phyloP scores from a whole-genome alignment of 2,888 invertebrate species.

The Aromia moschata region DNA sequence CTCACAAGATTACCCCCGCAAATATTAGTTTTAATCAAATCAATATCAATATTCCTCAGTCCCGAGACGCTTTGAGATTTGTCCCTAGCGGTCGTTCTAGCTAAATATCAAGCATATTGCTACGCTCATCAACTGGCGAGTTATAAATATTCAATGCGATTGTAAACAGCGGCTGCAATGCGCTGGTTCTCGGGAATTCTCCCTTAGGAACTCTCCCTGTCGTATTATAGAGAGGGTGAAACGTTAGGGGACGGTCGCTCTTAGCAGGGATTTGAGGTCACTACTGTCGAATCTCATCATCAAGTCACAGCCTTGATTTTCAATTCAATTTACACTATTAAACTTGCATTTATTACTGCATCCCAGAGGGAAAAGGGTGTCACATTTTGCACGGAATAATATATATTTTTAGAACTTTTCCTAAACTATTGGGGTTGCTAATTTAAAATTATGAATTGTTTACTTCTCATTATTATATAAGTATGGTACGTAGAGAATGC shows the following conservation, averaged over 20 bases:
- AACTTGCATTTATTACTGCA: slow-evolving; percentile 54
- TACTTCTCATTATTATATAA: not conserved
- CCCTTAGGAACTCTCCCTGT: slow-evolving; percentile 40
- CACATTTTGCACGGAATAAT: slow-evolving; percentile 10
- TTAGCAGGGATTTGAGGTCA: slow-evolving; percentile 63
- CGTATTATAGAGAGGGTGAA: slow-evolving; percentile 38
- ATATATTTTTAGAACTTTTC: not conserved
- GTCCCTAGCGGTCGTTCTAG: slow-evolving; percentile 57
- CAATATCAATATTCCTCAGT: slow-evolving; percentile 56
- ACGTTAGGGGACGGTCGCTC: slow-evolving; percentile 48
- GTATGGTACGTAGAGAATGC: too few relatives aligned
- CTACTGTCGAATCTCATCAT: slow-evolving; percentile 63
- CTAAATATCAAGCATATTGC: slow-evolving; percentile 64
- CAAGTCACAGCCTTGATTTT: slow-evolving; percentile 61
- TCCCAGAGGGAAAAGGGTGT: slow-evolving; percentile 34
- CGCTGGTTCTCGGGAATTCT: slow-evolving; percentile 42
- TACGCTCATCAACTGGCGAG: slow-evolving; percentile 65
- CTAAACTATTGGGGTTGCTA: not conserved
- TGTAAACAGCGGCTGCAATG: slow-evolving; percentile 59
- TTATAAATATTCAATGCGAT: slow-evolving; percentile 64
- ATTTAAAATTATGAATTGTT: slow-evolving; percentile 15
- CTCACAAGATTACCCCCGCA: slow-evolving; percentile 63
- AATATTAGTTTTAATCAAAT: slow-evolving; percentile 64
- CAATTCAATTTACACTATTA: slow-evolving; percentile 61
- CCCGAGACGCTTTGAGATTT: slow-evolving; percentile 34